Conservation (phyloP, 1,140 invertebrate genomes). For the Onthophagus taurus region DNA sequence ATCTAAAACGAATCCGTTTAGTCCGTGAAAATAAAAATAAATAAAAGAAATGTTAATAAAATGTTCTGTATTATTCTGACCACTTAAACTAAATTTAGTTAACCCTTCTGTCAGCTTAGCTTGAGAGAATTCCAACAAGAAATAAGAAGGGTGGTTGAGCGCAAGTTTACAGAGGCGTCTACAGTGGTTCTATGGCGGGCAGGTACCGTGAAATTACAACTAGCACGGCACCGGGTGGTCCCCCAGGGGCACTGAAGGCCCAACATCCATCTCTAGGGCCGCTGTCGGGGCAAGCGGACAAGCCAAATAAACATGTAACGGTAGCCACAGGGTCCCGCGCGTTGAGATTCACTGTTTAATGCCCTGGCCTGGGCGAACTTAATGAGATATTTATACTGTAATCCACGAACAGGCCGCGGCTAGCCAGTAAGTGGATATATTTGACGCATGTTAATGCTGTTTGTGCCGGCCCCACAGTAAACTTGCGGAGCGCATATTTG, state of each 20-base stretch:
- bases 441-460: neutral
- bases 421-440: constrained; percentile 1
- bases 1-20: too few species aligned
- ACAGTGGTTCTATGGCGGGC: constrained; percentile 19
- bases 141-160: too few species aligned
- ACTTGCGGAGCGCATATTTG: too few species aligned
- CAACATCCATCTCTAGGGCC: constrained; percentile 22
- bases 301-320: constrained; percentile 12
- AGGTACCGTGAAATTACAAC: constrained; percentile 25
- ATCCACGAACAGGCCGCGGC: constrained; percentile 5
- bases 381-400: constrained; percentile 12
- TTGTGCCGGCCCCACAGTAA: too few species aligned
- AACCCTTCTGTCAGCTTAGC: too few species aligned
- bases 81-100: too few species aligned
- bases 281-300: constrained; percentile 16
- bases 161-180: too few species aligned
- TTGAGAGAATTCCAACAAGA: too few species aligned
- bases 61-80: too few species aligned
- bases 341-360: constrained; percentile 3
- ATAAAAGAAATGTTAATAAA: too few species aligned
- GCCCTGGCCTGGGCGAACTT: constrained; percentile 8
- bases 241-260: constrained; percentile 18
- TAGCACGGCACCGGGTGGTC: constrained; percentile 19
- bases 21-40: too few species aligned
- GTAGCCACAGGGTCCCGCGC: constrained; percentile 6